phyloP scores from a whole-genome alignment of 2,797 vertebrate species.

The Ataeniobius toweri region DNA sequence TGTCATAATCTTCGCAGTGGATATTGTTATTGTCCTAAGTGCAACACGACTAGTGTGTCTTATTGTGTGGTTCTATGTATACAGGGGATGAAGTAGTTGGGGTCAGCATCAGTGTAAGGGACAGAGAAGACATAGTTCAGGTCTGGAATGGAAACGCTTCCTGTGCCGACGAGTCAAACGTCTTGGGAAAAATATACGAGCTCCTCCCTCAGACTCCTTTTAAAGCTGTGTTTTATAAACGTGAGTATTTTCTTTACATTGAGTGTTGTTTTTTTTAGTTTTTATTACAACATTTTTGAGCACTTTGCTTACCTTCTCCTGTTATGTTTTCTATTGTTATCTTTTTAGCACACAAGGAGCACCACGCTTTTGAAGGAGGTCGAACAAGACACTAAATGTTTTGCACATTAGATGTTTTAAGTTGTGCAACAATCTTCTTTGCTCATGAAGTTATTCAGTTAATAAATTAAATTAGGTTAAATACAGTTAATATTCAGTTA shows the following conservation, averaged over 20 bases:
- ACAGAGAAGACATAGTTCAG: conserved; percentile 92
- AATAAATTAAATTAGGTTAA: no score
- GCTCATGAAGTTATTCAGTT: conserved; percentile 20
- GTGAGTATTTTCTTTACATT: conserved; percentile 81
- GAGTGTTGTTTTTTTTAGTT: not conserved
- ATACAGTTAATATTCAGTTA: no score
- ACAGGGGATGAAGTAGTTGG: conserved; percentile 95
- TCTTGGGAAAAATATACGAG: conserved; percentile 90
- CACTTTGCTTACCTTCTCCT: not conserved
- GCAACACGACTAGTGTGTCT: not conserved
- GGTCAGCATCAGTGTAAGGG: conserved; percentile 91
- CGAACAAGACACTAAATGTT: conserved; percentile 84
- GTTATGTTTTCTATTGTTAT: conserved; percentile 28
- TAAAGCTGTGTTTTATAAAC: conserved; percentile 96
- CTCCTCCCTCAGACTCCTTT: conserved; percentile 92
- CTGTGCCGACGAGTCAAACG: conserved; percentile 86
- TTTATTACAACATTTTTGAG: not conserved
- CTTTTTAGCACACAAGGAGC: conserved; percentile 91
- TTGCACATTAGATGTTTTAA: conserved; percentile 59
- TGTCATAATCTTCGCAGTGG: not conserved
- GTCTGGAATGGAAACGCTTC: conserved; percentile 95
- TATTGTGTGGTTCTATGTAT: not conserved
- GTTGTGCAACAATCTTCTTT: conserved; percentile 14
- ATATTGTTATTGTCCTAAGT: not conserved
- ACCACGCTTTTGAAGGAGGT: conserved; percentile 95